These are phyloP conservation scores for Corythornis leucogaster DNA, from an alignment of 2,797 vertebrate species.

Conservation along the genomic window DNA sequence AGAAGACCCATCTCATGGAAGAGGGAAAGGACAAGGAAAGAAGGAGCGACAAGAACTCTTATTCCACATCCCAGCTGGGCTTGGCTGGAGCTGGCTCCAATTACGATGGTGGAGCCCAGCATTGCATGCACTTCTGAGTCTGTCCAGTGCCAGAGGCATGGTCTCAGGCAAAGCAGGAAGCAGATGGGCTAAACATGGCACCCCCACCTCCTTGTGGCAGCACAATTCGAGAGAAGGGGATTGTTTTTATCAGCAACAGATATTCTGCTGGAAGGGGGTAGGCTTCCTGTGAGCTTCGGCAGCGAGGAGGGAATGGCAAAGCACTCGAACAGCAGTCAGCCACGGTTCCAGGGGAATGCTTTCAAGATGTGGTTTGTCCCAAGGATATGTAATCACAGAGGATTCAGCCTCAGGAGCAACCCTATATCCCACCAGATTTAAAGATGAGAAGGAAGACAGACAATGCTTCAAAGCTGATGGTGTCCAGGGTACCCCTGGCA, in stretches of 20 bases:
- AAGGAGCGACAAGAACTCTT: background rate
- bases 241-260: background rate
- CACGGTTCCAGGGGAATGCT: accelerated
- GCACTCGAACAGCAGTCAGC: background rate
- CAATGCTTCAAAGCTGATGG: background rate
- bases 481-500: background rate
- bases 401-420: background rate
- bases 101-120: conserved; percentile 18
- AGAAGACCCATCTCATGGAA: conserved; percentile 8
- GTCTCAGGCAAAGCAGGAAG: background rate
- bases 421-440: background rate
- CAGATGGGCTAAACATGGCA: background rate
- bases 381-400: background rate
- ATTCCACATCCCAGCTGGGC: background rate
- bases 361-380: background rate
- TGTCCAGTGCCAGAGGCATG: background rate
- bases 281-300: background rate
- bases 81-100: conserved; percentile 38
- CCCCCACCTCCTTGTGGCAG: background rate
- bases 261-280: background rate
- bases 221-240: background rate
- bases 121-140: background rate
- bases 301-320: background rate
- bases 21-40: conserved; percentile 5
- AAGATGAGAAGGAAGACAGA: background rate